phyloP scores from a whole-genome alignment of 1,140 invertebrate species.

The Ceratoteleas bidentatus region DNA sequence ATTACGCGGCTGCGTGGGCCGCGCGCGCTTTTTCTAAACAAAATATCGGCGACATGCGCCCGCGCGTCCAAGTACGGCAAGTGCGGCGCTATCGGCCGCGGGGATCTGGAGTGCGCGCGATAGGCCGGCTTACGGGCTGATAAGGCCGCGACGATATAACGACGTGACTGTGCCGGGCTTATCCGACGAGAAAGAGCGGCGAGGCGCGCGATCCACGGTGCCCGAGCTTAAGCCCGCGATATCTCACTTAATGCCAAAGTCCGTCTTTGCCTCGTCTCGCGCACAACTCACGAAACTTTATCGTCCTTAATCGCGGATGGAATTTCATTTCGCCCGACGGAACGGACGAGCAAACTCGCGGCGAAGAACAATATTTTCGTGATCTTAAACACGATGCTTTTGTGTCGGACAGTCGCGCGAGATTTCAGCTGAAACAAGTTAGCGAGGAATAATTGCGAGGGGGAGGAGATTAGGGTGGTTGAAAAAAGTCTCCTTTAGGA shows the following conservation, averaged over 20 bases:
- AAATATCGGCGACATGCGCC: constrained; percentile 17
- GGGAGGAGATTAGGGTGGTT: too few species aligned
- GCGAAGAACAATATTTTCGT: constrained; percentile 54
- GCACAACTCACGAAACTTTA: constrained; percentile 62
- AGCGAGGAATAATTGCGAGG: constrained; percentile 22
- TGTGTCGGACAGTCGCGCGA: constrained; percentile 38
- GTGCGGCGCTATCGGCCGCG: constrained; percentile 44
- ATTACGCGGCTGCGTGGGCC: constrained; percentile 29
- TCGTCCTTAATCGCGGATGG: constrained; percentile 56
- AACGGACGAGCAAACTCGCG: constrained; percentile 35
- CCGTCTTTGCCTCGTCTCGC: constrained; percentile 61
- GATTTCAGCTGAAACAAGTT: constrained; percentile 39
- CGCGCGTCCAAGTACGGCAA: too few species aligned
- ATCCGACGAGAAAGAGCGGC: constrained; percentile 52
- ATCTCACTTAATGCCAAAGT: constrained; percentile 68
- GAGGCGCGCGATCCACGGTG: constrained; percentile 55
- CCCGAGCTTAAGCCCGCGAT: constrained; percentile 63
- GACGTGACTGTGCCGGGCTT: constrained; percentile 60
- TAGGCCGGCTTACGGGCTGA: constrained; percentile 61
- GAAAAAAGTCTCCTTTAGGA: too few species aligned
- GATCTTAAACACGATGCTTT: constrained; percentile 53
- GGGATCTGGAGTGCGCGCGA: constrained; percentile 66
- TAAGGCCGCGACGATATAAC: constrained; percentile 66
- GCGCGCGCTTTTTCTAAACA: constrained; percentile 45
- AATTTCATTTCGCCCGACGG: constrained; percentile 55